phyloP scores from a whole-genome alignment of 2,888 invertebrate species.

The Nebria brevicollis region DNA sequence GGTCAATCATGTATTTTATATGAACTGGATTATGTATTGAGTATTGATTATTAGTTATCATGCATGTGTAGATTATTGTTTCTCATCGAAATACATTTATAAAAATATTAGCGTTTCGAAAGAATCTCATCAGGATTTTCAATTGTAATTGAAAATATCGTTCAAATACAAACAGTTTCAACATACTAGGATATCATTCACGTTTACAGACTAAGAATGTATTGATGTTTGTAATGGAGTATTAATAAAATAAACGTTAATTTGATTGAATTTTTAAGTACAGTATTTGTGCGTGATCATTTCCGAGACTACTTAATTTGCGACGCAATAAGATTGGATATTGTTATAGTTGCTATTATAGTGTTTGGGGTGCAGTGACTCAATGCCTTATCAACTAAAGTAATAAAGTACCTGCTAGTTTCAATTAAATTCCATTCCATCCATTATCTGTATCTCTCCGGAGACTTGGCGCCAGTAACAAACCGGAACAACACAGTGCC shows the following conservation, averaged over 20 bases:
- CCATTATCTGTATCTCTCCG: not conserved
- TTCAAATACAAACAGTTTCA: too few relatives aligned
- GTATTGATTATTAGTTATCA: not conserved
- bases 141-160: too few relatives aligned
- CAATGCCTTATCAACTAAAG: conserved; percentile 27
- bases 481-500: not conserved
- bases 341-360: not conserved
- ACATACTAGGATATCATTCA: too few relatives aligned
- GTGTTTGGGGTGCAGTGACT: not conserved
- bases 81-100: not conserved
- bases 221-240: too few relatives aligned
- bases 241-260: too few relatives aligned
- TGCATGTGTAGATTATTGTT: not conserved
- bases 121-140: too few relatives aligned
- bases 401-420: conserved; percentile 43
- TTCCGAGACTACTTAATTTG: too few relatives aligned
- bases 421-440: conserved; percentile 37
- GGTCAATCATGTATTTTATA: not conserved
- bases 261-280: too few relatives aligned
- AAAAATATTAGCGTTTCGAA: not conserved
- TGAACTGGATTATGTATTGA: not conserved
- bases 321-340: too few relatives aligned
- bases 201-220: too few relatives aligned
- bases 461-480: not conserved
- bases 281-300: too few relatives aligned